Percentiles rank a stretch among this genome's conserved stretches.
These are phyloP conservation scores for Plebejus anna DNA, from an alignment of 2,888 invertebrate species.

Conservation along the genomic window DNA sequence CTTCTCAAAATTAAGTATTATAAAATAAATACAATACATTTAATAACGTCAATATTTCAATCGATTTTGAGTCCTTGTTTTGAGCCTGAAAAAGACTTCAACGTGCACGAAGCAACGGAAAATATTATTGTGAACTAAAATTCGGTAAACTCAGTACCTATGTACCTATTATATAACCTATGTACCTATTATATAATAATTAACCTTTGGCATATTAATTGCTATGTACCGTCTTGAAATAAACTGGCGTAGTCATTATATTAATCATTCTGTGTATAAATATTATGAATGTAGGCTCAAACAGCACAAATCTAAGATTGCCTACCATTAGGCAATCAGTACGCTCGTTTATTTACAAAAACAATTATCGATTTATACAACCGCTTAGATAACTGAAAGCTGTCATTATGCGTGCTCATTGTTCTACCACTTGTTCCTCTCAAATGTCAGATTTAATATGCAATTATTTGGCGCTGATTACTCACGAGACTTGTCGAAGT, in stretches of 20 bases:
- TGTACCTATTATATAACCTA: too few species aligned
- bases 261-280: too few species aligned
- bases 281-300: too few species aligned
- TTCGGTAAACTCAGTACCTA: too few species aligned
- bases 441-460: slow-evolving; percentile 22
- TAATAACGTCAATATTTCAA: not conserved
- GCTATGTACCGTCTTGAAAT: too few species aligned
- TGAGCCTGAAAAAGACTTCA: not conserved
- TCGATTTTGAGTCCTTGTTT: not conserved
- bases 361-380: not conserved
- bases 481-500: not conserved
- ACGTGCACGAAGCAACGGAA: not conserved
- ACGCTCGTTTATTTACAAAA: not conserved
- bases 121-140: not conserved
- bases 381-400: not conserved
- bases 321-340: not conserved
- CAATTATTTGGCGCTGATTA: slow-evolving; percentile 21
- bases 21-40: not conserved
- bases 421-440: not conserved
- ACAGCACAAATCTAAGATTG: not conserved
- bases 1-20: too few species aligned
- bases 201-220: too few species aligned
- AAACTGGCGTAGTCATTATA: too few species aligned
- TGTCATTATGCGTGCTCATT: not conserved
- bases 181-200: too few species aligned